Conservation (phyloP, 2,888 invertebrate genomes). For the Aporophyla nigra region DNA sequence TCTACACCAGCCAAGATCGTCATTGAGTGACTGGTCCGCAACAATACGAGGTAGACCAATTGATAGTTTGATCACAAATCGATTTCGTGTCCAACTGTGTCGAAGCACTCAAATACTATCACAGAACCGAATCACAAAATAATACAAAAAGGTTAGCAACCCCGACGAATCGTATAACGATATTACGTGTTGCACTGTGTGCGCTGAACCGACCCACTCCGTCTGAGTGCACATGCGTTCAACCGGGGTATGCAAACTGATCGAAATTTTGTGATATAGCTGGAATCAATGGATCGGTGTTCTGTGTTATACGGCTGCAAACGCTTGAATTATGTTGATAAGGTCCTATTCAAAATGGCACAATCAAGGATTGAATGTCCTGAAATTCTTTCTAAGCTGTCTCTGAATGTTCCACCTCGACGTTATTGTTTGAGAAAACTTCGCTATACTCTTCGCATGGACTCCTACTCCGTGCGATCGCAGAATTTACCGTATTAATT, state of each 20-base stretch:
- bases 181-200: constrained; percentile 47
- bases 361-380: too few species aligned
- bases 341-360: too few species aligned
- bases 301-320: neutral
- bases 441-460: too few species aligned
- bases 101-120: constrained; percentile 9
- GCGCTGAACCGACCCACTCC: constrained; percentile 26
- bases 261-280: constrained; percentile 36
- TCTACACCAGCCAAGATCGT: too few species aligned
- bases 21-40: neutral
- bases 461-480: too few species aligned
- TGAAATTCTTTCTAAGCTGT: too few species aligned
- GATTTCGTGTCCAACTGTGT: constrained; percentile 5
- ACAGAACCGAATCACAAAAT: constrained; percentile 8
- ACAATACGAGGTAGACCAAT: neutral
- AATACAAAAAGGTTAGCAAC: constrained; percentile 12
- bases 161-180: constrained; percentile 34
- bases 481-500: too few species aligned
- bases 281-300: neutral
- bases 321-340: neutral
- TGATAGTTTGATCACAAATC: constrained; percentile 6
- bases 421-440: too few species aligned
- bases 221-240: constrained; percentile 56
- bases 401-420: too few species aligned
- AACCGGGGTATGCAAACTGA: constrained; percentile 21